Percentiles rank a stretch among this genome's conserved stretches.
Evolutionary conservation across 2,888 invertebrate genomes (phyloP).

Genomic region (Icerya purchasi): DNA sequence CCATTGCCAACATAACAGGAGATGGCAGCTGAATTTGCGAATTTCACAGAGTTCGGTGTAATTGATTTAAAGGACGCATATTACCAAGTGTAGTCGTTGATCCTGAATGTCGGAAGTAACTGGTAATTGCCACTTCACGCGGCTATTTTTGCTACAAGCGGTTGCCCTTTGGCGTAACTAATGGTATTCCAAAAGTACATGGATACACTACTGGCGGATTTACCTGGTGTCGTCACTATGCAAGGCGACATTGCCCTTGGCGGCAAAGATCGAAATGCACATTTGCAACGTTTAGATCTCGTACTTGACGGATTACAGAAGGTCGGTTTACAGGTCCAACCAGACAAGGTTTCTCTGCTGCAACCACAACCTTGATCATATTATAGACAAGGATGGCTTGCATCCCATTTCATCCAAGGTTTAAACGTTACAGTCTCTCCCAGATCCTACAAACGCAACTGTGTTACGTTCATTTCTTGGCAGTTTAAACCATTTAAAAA

Average conservation of each 20-base stretch:
- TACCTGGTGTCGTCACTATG: slow-evolving; percentile 20
- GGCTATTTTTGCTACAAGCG: slow-evolving; percentile 11
- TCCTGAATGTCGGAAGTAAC: neutral
- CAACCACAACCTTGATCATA: no score
- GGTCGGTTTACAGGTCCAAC: no score
- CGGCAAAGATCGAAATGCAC: neutral
- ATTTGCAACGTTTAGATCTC: no score
- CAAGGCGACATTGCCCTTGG: slow-evolving; percentile 19
- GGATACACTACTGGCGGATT: slow-evolving; percentile 20
- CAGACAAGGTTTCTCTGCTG: no score
- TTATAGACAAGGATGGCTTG: slow-evolving; percentile 6
- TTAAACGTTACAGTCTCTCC: slow-evolving; percentile 13
- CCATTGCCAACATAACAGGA: neutral
- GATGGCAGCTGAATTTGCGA: neutral
- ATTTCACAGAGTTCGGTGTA: neutral
- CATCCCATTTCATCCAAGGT: neutral
- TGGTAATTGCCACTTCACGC: neutral
- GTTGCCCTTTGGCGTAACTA: slow-evolving; percentile 22
- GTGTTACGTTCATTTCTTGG: slow-evolving; percentile 21
- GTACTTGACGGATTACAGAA: no score
- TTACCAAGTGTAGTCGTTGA: no score
- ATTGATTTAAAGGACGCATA: no score
- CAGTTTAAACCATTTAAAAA: slow-evolving; percentile 16
- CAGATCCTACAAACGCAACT: slow-evolving; percentile 18
- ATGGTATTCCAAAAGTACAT: slow-evolving; percentile 21